phyloP scores from a whole-genome alignment of 2,888 invertebrate species.

The Cephonodes hylas region DNA sequence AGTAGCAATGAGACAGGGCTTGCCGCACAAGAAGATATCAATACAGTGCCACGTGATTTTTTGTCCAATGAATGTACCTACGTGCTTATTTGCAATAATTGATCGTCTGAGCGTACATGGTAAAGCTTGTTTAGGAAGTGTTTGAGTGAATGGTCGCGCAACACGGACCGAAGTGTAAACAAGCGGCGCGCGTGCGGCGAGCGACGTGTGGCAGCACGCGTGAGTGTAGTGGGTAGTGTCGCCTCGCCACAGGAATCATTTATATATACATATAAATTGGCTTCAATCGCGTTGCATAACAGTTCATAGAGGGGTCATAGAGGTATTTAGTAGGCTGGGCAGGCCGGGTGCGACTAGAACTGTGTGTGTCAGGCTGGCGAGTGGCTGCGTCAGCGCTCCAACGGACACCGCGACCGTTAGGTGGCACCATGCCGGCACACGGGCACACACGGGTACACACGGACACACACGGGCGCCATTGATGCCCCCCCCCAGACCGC shows the following conservation, averaged over 20 bases:
- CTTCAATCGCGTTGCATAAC: too few species aligned
- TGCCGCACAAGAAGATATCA: too few species aligned
- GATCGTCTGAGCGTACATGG: neutral
- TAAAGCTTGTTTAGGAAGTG: neutral
- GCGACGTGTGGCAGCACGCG: neutral
- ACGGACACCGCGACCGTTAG: constrained; percentile 37
- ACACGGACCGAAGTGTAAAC: neutral
- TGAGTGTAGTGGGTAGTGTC: too few species aligned
- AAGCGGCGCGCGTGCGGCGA: neutral
- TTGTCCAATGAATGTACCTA: neutral
- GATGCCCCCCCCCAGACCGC: neutral
- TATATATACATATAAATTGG: too few species aligned
- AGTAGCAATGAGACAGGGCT: too few species aligned
- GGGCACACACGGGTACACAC: neutral
- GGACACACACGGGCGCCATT: neutral
- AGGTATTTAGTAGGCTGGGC: too few species aligned
- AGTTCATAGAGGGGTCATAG: too few species aligned
- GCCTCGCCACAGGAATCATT: too few species aligned
- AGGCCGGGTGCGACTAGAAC: too few species aligned
- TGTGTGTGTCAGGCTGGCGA: neutral
- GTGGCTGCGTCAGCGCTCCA: constrained; percentile 15
- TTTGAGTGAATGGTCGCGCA: neutral
- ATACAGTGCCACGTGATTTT: neutral
- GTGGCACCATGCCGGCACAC: neutral
- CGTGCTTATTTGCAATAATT: neutral